Percentiles rank a stretch among this genome's conserved stretches.
Evolutionary conservation across 2,113 vertebrate species (phyloP).

Genomic region (Daboia siamensis): DNA sequence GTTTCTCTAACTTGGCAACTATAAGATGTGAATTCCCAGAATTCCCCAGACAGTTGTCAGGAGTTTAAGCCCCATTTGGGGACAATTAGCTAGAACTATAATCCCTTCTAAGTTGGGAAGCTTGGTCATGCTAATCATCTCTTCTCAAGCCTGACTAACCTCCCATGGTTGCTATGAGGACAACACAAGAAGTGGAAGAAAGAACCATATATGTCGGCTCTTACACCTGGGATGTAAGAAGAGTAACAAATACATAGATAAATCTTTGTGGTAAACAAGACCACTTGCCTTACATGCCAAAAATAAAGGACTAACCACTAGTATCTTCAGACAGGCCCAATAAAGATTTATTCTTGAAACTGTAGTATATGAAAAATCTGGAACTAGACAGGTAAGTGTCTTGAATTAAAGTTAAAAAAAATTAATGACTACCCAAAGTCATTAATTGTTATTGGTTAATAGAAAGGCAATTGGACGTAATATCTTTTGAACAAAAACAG

Average conservation of each 20-base stretch:
- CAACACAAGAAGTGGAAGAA: neutral
- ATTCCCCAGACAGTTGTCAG: neutral
- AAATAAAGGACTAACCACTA: no score
- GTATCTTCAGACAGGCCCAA: no score
- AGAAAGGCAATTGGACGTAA: neutral
- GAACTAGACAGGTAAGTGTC: neutral
- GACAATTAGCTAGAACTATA: neutral
- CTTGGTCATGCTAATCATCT: neutral
- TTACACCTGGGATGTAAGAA: neutral
- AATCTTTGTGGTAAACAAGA: no score
- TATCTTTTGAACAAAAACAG: neutral
- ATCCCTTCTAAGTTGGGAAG: neutral
- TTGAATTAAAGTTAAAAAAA: neutral
- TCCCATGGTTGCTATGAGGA: neutral
- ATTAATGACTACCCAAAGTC: neutral
- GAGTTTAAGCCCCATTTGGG: neutral
- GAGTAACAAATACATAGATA: no score
- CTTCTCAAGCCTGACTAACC: neutral
- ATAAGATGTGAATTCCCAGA: neutral
- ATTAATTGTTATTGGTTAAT: neutral
- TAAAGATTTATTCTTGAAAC: neutral
- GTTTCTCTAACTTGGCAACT: neutral
- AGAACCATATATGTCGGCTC: neutral
- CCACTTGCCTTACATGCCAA: no score
- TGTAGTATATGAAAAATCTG: neutral